Conservation (phyloP, 1,140 invertebrate species). For the Pomacea maculata region DNA sequence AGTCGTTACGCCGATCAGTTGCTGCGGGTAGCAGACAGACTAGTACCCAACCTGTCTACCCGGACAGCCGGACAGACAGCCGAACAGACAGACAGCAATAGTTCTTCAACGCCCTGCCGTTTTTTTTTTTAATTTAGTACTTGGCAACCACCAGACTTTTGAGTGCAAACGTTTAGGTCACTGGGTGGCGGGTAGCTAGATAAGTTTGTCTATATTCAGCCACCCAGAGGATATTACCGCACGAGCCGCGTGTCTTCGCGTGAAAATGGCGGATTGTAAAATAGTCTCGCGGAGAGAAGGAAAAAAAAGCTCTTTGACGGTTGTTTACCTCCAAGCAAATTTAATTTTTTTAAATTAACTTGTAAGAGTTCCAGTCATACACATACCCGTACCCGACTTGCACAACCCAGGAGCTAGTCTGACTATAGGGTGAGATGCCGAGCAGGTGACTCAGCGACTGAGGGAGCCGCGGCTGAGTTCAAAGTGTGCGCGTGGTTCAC, state of each 20-base stretch:
- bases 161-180: neutral
- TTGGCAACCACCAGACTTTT: neutral
- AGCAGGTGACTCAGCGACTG: neutral
- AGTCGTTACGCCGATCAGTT: neutral
- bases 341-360: too few relatives aligned
- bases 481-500: neutral
- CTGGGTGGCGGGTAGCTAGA: neutral
- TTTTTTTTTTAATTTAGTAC: neutral
- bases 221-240: neutral
- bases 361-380: too few relatives aligned
- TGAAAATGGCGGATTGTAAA: too few relatives aligned
- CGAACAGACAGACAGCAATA: neutral
- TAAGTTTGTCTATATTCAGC: neutral
- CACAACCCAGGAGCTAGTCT: too few relatives aligned
- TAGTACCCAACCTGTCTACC: too few relatives aligned
- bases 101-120: neutral
- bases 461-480: neutral
- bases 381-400: too few relatives aligned
- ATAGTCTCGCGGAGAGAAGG: too few relatives aligned
- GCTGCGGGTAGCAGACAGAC: too few relatives aligned
- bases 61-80: neutral
- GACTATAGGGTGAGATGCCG: too few relatives aligned
- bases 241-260: too few relatives aligned
- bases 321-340: too few relatives aligned
- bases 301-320: too few relatives aligned